Evolutionary conservation across 2,888 invertebrate genomes (phyloP), one percentile per base, ranked within the genome.

Genomic region (Autographa gamma): DNA sequence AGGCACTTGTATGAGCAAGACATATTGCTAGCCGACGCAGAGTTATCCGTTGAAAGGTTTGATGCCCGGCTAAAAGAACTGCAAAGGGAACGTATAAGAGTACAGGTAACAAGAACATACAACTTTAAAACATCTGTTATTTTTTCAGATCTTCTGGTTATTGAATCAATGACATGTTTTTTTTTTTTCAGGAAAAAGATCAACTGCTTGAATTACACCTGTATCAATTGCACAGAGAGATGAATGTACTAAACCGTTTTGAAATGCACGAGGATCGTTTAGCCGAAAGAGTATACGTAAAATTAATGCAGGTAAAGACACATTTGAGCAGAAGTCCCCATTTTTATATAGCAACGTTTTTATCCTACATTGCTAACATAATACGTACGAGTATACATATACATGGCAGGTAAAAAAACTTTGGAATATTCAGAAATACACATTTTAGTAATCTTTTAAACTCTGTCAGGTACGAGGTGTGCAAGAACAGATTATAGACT

Each of bases 241-340:
- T 98, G 86, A 96, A 97, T 61, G 97, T 98, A 19, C 89, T 98
- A 14, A 97, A 97, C 83, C 96, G 97, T 58, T 98, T 97, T 83
- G 98, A 98, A 87, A 95, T 96, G 4, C 96, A 96, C 52, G 98
- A 98, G 90, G 96, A 97, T 77, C 88, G 93, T 60, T 91, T 98
- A 14, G 94, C 96, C 31, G 96, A 96, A 71, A 96, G 96, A 89
- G 96, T 97, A 16, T 96, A 96, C 70, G 91, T 88, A 0, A 97
- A 96, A 73, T 87, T 96, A 73, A 93, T 91, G 85, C 96, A 96
- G 80, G 96, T 96, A 74, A 66, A 5, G 14, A n/a, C n/a, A 1
- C 7, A 13, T 7, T 48, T n/a, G n/a, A 14, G 0, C 5, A 2
- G 1, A n/a, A 2, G 11, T 2, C 38, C n/a, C 8, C 7, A 48